Base-by-base conservation (phyloP, 2,797 vertebrate species). In the Limnodromus scolopaceus region DNA sequence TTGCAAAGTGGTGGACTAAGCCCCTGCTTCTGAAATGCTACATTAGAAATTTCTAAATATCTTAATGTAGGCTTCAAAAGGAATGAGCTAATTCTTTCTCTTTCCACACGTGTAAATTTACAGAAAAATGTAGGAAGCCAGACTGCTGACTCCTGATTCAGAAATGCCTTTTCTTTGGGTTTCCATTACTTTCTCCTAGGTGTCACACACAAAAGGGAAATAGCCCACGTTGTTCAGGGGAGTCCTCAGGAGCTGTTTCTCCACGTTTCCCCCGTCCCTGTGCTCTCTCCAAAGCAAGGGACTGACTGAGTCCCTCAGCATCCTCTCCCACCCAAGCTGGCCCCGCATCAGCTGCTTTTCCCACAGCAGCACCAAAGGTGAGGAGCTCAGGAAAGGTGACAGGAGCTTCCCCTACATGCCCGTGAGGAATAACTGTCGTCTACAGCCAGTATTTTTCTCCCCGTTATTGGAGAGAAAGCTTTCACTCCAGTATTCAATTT, bases 1-100 rank as follows among this genome's bases (percentile, higher is more conserved):
- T 79, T 5, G 0, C 25, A 30, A 68, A 60, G 43, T 0, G 0
- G 11, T 27, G 19, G 10, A 39, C 32, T 69, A 48, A 51, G 41
- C 13, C 68, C n/a, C 22, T 49, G 27, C 45, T 89, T 39, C 39
- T 74, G 24, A 72, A 58, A 55, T 39, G 34, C 49, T 51, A 11
- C 16, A 34, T 16, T 22, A 36, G 19, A n/a, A n/a, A 68, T 70
- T 32, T 57, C 12, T 71, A 28, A 71, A 25, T 17, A 51, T 16
- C 36, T 65, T 34, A 41, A 34, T 32, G 18, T 13, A 17, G 34
- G 41, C 23, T 68, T 77, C 60, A 38, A 23, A 72, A 57, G 16
- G 66, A 68, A 58, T 32, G 30, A 77, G 34, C 5, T 61, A 11
- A 41, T 30, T n/a, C 12, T 74, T 53, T 20, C 71, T 34, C 25